Base-by-base conservation (phyloP, 2,888 invertebrate species). In the Pyrochroa serraticornis region DNA sequence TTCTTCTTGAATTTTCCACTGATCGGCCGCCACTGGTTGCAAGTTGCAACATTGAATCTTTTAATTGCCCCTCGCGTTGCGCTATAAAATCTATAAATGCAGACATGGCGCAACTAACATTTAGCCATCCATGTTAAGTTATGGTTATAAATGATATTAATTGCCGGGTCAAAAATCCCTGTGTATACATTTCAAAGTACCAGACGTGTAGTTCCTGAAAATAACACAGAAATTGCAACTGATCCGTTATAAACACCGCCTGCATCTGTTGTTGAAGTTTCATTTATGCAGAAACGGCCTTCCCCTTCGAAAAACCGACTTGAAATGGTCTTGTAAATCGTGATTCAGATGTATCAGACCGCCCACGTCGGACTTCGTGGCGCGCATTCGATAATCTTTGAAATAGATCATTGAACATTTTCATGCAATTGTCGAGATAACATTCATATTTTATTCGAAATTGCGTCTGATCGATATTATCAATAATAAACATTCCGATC, bases 111-210 rank as follows among this genome's bases (percentile, higher is more conserved):
- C 22, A 22, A 22, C 22, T 2, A 22, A 22, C 22, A 22, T 22
- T 22, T 22, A 5, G 22, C 2, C 5, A 22, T 33, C 38, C 33
- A 22, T 45, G 39, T 38, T 22, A 37, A 41, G 47, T 38, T 38
- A 12, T 47, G 47, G 30, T 30, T 46, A 22, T 47, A 47, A 32
- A n/a, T 12, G 13, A 46, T 53, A 53, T 46, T 53, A 53, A 46
- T 39, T 44, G 30, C 37, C 22, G 44, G 56, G 56, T 56, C 56
- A 56, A 56, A 56, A 56, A 50, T 56, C 56, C 50, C 50, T n/a
- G 9, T 50, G 57, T 56, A 14, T 58, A 46, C 31, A 38, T 42
- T 22, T 38, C 34, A 34, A 47, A 33, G 32, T 43, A 3, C 37
- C 37, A 3, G 37, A 31, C 12, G 10, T 6, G 33, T 42, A 42